Percentiles rank a stretch among this genome's conserved stretches.
Conservation (phyloP, 2,797 vertebrate species). For the Eulemur coronatus region DNA sequence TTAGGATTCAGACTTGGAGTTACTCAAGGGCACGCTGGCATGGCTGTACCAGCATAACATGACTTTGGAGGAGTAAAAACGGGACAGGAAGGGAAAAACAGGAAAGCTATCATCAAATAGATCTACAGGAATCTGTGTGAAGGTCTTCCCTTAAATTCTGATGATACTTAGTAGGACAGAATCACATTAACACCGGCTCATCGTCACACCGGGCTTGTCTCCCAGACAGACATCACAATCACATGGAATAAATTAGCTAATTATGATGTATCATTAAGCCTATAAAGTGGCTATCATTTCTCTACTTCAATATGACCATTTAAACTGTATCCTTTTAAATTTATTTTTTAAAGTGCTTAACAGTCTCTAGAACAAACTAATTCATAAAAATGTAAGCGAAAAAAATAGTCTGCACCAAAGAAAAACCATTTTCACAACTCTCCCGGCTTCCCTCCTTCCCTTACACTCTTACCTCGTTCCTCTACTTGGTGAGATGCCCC, state of each 20-base stretch:
- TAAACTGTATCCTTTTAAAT: not conserved
- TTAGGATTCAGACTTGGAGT: not conserved
- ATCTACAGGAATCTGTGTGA: not conserved
- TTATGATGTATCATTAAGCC: not conserved
- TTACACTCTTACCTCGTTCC: not conserved
- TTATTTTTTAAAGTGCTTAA: not conserved
- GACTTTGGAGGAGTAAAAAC: not conserved
- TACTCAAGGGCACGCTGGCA: not conserved
- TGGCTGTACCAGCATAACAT: not conserved
- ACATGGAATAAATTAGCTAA: not conserved
- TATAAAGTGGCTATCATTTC: not conserved
- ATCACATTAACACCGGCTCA: not conserved
- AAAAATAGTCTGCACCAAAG: not conserved
- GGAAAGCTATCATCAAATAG: not conserved
- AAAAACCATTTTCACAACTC: not conserved
- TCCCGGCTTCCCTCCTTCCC: not conserved
- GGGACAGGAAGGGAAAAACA: not conserved
- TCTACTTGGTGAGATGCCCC: not conserved
- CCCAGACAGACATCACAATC: not conserved
- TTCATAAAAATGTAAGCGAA: not conserved
- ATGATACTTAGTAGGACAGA: not conserved
- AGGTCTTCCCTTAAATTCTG: not conserved
- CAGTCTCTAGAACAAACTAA: not conserved
- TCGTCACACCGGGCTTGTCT: not conserved
- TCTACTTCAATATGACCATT: not conserved